Percentiles rank a stretch among this genome's conserved stretches.
These are phyloP conservation scores for Ichneumoninae sp. DNA, from an alignment of 2,888 invertebrate genomes.

Conservation along the genomic window DNA sequence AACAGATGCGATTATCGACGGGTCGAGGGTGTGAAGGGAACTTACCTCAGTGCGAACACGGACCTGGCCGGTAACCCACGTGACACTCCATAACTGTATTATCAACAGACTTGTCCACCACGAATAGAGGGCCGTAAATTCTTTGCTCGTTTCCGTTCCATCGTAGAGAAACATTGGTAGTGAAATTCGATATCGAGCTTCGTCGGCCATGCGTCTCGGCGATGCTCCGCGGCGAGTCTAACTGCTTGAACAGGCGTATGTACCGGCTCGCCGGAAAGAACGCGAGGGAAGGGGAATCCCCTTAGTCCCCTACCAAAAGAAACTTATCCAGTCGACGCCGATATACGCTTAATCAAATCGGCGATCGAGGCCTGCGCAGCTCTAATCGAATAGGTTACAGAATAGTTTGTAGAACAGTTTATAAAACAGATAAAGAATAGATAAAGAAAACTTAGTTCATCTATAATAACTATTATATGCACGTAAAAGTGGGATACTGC, in stretches of 20 bases:
- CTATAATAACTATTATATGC: too few relatives aligned
- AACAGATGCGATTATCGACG: not conserved
- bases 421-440: too few relatives aligned
- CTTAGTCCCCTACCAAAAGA: not conserved
- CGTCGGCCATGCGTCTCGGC: not conserved
- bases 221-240: not conserved
- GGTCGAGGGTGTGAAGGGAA: not conserved
- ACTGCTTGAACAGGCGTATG: not conserved
- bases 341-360: not conserved
- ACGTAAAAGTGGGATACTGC: not conserved
- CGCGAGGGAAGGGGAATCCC: not conserved
- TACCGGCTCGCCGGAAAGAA: not conserved
- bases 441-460: too few relatives aligned
- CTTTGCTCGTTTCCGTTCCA: conserved; percentile 51
- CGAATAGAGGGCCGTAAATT: conserved; percentile 72
- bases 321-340: not conserved
- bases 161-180: conserved; percentile 54
- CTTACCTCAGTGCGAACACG: conserved; percentile 74
- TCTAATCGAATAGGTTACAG: too few relatives aligned
- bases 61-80: conserved; percentile 75
- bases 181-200: conserved; percentile 7
- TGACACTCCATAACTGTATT: conserved; percentile 74
- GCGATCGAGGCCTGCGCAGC: too few relatives aligned
- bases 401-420: too few relatives aligned
- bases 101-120: conserved; percentile 75